Evolutionary conservation across 2,888 invertebrate species (phyloP), one percentile per base, ranked within the genome.

Genomic region (Parascotia fuliginaria): DNA sequence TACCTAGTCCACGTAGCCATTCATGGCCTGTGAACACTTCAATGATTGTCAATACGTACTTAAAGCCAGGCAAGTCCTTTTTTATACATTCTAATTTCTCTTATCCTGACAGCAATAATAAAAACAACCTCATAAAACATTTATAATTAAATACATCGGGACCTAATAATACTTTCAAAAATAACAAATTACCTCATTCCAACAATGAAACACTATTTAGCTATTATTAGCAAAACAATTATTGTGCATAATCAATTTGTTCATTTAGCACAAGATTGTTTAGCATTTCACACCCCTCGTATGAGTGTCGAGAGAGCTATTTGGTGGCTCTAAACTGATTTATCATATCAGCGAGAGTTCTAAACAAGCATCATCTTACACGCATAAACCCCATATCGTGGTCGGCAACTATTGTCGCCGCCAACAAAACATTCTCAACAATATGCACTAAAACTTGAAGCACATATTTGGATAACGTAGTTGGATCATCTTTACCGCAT

Each of bases 331-430:
- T 83, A 86, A 89, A 89, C 89, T 91, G 91, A 92, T 92, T 91
- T 91, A 91, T 91, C 91, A 91, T 90, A 91, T 89, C 89, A 83
- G 78, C 79, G 55, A 65, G 76, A 83, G 83, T 87, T 87, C 79
- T 73, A 86, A 92, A 92, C 91, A 90, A 91, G 89, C 91, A 83
- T 91, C 91, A 90, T 91, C 90, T 90, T 89, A 90, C 90, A 90
- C 85, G 83, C 89, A 88, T 90, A 90, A 90, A 89, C 88, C 89
- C 81, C 80, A 74, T 86, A 89, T 87, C 87, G 76, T 78, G 73
- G 71, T 65, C 78, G 80, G 64, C 79, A 76, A 76, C 71, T 70
- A 73, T 76, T 75, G 75, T 75, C 62, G 59, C 56, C 56, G 55
- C 48, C 55, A 63, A 72, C 87, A 85, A 80, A 79, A 83, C 84